phyloP scores from a whole-genome alignment of 1,140 invertebrate genomes.

The Dolichoris vasculosae region DNA sequence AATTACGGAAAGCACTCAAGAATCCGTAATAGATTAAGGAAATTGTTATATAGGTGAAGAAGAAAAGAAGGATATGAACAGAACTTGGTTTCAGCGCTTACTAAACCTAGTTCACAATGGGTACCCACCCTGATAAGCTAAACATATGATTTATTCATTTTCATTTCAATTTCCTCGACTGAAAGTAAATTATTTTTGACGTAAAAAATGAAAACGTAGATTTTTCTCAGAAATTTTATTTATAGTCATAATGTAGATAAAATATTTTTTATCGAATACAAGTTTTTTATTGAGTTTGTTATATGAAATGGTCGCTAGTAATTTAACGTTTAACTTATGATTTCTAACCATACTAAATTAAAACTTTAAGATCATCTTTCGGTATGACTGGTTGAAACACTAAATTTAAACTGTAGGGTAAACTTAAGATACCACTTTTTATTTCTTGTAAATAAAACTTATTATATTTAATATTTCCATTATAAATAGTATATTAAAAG shows the following conservation, averaged over 20 bases:
- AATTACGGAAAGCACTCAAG: not conserved
- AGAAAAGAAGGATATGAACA: not conserved
- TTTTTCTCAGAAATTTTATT: not conserved
- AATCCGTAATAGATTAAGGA: conserved; percentile 11
- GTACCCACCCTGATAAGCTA: not conserved
- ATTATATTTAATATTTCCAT: not conserved
- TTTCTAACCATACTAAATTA: conserved; percentile 33
- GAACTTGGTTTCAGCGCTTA: not conserved
- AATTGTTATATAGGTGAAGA: conserved; percentile 8
- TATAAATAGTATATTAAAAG: too few species aligned
- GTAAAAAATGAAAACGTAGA: too few species aligned
- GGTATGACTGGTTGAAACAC: not conserved
- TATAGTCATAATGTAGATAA: not conserved
- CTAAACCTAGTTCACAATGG: not conserved
- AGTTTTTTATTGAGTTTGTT: too few species aligned
- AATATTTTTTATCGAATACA: too few species aligned
- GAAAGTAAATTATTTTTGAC: not conserved
- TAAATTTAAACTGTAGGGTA: conserved; percentile 5
- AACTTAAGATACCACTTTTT: conserved; percentile 23
- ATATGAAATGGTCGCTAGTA: not conserved
- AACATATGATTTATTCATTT: not conserved
- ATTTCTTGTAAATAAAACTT: not conserved
- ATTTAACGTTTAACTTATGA: conserved; percentile 22
- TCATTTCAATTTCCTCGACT: conserved; percentile 32
- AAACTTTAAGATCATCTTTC: conserved; percentile 27